These are phyloP conservation scores for Cetonia aurata DNA, from an alignment of 2,888 invertebrate genomes.

Conservation along the genomic window DNA sequence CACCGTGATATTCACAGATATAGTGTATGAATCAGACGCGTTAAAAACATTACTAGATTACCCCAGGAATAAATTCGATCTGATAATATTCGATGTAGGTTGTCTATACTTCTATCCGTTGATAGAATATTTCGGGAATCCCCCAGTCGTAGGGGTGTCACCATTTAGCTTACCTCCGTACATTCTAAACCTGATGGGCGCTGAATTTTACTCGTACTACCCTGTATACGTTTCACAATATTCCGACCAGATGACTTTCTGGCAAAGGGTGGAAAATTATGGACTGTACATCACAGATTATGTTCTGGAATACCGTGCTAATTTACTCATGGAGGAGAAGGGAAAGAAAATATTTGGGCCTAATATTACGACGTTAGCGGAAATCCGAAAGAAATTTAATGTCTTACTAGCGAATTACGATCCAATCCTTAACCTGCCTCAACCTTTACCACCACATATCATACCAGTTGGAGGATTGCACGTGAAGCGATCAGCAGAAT, in stretches of 20 bases:
- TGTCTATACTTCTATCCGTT: conserved; percentile 50
- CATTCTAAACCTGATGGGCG: conserved; percentile 44
- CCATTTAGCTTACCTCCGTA: conserved; percentile 46
- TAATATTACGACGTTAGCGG: conserved; percentile 50
- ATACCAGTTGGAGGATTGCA: conserved; percentile 63
- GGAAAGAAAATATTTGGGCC: conserved; percentile 53
- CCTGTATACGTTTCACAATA: conserved; percentile 51
- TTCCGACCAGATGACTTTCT: conserved; percentile 52
- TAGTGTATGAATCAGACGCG: conserved; percentile 44
- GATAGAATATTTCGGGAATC: conserved; percentile 49
- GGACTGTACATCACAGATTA: conserved; percentile 17
- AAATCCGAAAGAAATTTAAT: conserved; percentile 54
- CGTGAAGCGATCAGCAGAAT: conserved; percentile 51
- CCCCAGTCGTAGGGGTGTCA: conserved; percentile 49
- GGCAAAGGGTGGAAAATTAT: conserved; percentile 52
- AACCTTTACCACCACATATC: conserved; percentile 60
- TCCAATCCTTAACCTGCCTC: conserved; percentile 56
- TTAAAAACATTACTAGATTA: conserved; percentile 49
- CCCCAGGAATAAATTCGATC: conserved; percentile 51
- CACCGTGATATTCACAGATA: conserved; percentile 32
- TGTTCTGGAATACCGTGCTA: conserved; percentile 40
- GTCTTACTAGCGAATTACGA: conserved; percentile 59
- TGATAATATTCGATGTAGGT: conserved; percentile 50
- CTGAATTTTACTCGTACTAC: conserved; percentile 52
- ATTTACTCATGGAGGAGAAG: conserved; percentile 43